phyloP scores from a whole-genome alignment of 2,113 vertebrate species.

The Catharus fuscescens region DNA sequence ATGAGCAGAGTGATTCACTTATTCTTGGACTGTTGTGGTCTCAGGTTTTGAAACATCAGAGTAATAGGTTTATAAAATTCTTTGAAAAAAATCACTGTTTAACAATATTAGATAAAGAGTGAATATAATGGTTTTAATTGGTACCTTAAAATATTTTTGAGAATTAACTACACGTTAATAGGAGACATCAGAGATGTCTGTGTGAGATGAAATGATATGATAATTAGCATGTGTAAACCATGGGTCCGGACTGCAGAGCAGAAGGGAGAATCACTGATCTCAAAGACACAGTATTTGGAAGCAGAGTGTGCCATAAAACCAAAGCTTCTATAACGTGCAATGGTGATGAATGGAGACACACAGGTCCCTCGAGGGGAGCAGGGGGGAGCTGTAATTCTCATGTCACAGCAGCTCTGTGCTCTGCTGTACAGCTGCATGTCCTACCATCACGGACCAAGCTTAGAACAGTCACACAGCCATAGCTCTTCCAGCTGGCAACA shows the following conservation, averaged over 20 bases:
- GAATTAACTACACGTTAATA: neutral
- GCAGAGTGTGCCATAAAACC: neutral
- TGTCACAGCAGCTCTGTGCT: neutral
- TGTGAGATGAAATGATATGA: neutral
- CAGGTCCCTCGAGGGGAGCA: neutral
- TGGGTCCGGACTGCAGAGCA: neutral
- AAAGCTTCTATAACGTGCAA: fast-evolving
- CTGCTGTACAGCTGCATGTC: neutral
- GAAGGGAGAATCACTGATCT: neutral
- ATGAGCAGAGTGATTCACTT: neutral
- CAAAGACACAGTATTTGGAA: neutral
- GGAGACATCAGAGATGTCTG: neutral
- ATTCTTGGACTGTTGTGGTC: neutral
- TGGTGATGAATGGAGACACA: neutral
- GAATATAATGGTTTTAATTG: neutral
- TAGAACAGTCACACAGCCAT: neutral
- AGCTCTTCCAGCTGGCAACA: neutral
- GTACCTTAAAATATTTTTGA: neutral
- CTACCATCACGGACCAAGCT: neutral
- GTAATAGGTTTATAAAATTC: neutral
- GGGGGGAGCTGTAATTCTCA: fast-evolving
- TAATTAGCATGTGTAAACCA: neutral
- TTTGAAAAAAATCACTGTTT: neutral
- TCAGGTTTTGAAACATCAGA: neutral
- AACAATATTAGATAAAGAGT: neutral